Conservation (phyloP, 2,113 vertebrate species). For the Oncorhynchus keta region DNA sequence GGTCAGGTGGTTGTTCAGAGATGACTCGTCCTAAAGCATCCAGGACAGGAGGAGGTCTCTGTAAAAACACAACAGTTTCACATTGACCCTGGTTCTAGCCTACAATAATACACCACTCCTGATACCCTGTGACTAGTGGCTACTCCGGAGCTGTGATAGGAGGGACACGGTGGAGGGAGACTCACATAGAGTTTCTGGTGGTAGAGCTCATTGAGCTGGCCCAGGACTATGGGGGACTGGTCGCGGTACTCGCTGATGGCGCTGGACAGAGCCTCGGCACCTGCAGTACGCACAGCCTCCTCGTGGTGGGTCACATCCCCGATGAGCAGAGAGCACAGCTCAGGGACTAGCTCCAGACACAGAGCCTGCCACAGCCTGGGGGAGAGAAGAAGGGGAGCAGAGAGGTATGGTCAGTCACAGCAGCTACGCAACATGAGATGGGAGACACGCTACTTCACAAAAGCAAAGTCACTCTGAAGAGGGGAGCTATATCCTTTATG, state of each 20-base stretch:
- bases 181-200: conserved; percentile 96
- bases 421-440: not conserved
- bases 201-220: conserved; percentile 89
- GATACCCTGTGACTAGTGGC: not conserved
- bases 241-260: conserved; percentile 83
- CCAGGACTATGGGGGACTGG: conserved; percentile 84
- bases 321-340: conserved; percentile 90
- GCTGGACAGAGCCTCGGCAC: conserved; percentile 88
- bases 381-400: conserved; percentile 1
- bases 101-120: not conserved
- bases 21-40: conserved; percentile 95
- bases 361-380: conserved; percentile 87
- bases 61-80: conserved; percentile 14
- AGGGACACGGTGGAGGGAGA: not conserved
- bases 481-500: not conserved
- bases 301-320: conserved; percentile 90
- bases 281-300: conserved; percentile 86
- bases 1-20: conserved; percentile 94
- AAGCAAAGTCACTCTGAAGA: not conserved
- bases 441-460: not conserved
- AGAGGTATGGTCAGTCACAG: not conserved
- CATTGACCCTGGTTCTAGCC: not conserved
- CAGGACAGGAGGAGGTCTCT: conserved; percentile 94
- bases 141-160: not conserved
- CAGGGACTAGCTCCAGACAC: conserved; percentile 86